A percentile compares a stretch with the other conserved stretches of the same genome.
These are phyloP conservation scores for Lepidurus couesii DNA, from an alignment of 1,140 invertebrate genomes.

Conservation along the genomic window DNA sequence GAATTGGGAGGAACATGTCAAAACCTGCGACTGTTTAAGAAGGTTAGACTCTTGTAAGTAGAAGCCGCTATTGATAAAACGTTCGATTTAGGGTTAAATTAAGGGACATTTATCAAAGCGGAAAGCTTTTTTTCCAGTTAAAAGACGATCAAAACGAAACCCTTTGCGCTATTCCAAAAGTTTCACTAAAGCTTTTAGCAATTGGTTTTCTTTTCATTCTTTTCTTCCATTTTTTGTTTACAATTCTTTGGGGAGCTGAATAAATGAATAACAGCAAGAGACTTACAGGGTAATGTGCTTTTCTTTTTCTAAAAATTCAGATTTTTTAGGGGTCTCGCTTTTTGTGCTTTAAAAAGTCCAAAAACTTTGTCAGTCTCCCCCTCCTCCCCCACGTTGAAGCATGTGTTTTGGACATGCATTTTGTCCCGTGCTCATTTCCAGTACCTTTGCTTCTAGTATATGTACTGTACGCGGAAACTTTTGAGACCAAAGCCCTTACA, in stretches of 20 bases:
- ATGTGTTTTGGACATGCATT: conserved; percentile 1
- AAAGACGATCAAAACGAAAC: background rate
- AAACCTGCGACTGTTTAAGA: background rate
- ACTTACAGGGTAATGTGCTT: background rate
- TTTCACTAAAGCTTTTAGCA: background rate
- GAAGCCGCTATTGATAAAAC: conserved; percentile 1
- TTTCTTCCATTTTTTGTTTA: background rate
- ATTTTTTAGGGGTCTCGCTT: background rate
- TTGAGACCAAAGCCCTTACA: background rate
- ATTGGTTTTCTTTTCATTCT: background rate
- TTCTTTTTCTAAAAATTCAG: background rate
- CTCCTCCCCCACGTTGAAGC: background rate
- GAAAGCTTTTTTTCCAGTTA: background rate
- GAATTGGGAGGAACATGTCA: background rate
- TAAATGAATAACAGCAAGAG: conserved; percentile 3
- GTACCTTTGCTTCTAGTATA: too few relatives aligned
- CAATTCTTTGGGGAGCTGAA: background rate
- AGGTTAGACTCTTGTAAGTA: background rate
- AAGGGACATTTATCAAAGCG: background rate
- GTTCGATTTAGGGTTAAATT: background rate
- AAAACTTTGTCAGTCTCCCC: background rate
- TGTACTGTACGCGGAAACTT: background rate
- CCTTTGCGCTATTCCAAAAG: background rate
- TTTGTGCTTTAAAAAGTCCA: background rate
- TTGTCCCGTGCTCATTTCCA: background rate